These are phyloP conservation scores for Ditylenchus dipsaci DNA, from an alignment of 1,140 invertebrate species.

Conservation along the genomic window DNA sequence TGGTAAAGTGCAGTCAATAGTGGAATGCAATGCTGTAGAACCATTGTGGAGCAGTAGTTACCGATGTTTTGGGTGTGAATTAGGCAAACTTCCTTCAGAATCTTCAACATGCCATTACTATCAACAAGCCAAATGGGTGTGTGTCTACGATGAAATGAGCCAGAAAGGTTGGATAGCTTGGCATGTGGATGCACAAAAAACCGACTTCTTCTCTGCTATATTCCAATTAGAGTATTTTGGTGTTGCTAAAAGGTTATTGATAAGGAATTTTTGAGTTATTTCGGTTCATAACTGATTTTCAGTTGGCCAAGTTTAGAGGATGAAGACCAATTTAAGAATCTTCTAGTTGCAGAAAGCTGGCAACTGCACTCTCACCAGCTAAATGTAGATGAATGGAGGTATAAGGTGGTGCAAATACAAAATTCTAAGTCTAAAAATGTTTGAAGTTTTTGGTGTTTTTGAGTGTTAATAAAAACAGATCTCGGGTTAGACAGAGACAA, in stretches of 20 bases:
- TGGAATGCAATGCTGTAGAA: neutral
- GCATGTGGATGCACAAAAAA: neutral
- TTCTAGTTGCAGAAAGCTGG: slow-evolving; percentile 18
- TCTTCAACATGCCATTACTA: neutral
- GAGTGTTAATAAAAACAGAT: no score
- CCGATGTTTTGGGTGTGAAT: neutral
- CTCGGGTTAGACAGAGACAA: no score
- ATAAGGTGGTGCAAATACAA: neutral
- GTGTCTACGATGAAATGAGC: neutral
- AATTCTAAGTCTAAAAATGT: no score
- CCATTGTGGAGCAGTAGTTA: neutral
- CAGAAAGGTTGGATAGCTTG: slow-evolving; percentile 1
- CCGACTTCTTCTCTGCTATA: slow-evolving; percentile 11
- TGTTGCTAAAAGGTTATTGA: neutral
- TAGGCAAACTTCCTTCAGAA: neutral
- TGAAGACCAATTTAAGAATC: slow-evolving; percentile 12
- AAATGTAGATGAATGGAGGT: slow-evolving; percentile 38
- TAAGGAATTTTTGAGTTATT: no score
- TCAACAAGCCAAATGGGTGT: neutral
- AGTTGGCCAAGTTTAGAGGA: slow-evolving; percentile 7
- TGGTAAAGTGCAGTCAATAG: neutral
- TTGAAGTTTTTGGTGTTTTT: no score
- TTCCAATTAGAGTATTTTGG: slow-evolving; percentile 30
- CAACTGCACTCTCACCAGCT: slow-evolving; percentile 26
- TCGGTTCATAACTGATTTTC: neutral